phyloP scores from a whole-genome alignment of 2,113 vertebrate species.

The Bungarus multicinctus region DNA sequence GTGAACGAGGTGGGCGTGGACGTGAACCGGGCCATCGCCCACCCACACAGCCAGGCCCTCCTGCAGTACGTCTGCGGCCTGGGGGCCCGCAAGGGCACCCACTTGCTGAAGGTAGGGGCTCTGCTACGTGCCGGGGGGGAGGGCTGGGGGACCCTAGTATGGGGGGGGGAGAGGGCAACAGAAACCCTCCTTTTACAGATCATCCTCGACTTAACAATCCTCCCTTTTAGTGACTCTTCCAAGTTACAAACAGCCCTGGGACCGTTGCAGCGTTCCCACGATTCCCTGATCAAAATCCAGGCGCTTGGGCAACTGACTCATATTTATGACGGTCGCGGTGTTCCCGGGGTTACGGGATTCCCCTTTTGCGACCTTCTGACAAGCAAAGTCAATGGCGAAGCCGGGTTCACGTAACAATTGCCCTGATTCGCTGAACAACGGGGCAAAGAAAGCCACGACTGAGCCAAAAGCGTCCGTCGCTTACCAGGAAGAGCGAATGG shows the following conservation, averaged over 20 bases:
- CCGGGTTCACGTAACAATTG: neutral
- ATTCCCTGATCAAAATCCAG: neutral
- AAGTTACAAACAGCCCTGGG: neutral
- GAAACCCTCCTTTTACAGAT: neutral
- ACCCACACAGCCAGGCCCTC: constrained; percentile 94
- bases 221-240: neutral
- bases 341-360: neutral
- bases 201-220: neutral
- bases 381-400: neutral
- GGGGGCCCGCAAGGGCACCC: constrained; percentile 92
- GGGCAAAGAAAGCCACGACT: too few relatives aligned
- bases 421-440: neutral
- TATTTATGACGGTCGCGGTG: neutral
- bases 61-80: constrained; percentile 96
- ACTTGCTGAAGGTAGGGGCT: constrained; percentile 86
- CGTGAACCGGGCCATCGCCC: constrained; percentile 92
- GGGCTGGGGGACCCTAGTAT: neutral
- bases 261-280: neutral
- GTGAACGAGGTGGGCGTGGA: constrained; percentile 98
- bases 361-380: neutral
- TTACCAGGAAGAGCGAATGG: too few relatives aligned
- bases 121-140: fast-evolving
- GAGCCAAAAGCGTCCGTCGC: neutral
- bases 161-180: neutral
- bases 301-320: fast-evolving